Evolutionary conservation across 2,888 invertebrate genomes (phyloP), one percentile per base, ranked within the genome.

Genomic region (Meteorus cinctellus): DNA sequence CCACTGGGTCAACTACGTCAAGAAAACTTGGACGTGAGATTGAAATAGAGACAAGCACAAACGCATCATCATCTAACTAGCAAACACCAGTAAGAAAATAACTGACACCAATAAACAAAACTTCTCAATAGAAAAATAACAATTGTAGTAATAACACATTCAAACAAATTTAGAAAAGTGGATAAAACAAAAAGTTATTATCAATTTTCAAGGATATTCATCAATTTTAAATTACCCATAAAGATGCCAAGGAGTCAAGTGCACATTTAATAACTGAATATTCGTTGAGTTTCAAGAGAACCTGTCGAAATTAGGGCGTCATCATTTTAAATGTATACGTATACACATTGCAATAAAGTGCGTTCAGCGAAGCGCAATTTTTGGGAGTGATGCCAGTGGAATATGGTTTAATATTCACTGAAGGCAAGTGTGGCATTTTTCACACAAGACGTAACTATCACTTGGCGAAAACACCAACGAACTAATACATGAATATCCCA

Each of bases 1-100:
- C 85, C 82, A 87, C 83, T 86, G 84, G 86, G 86, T 87, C 86
- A 86, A 55, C 84, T 84, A 34, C 31, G 63, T 63, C n/a, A 83
- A 84, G 83, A 85, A 82, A 86, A 84, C 84, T 84, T 82, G 83
- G 81, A 82, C 81, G 63, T 69, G 63, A 69, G 71, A 66, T 75
- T 70, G 72, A 72, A 75, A 74, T 68, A 77, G 72, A 73, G 66
- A 63, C 66, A 24, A 27, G 34, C 41, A 48, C 34, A 51, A 45
- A 72, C 34, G 29, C 48, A 63, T 27, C 6, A 29, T n/a, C 27
- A 63, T 29, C 6, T 16, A 12, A 29, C n/a, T 63, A 34, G 8
- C n/a, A 31, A 34, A 31, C 27, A n/a, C 14, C 14, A 31, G 10
- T 14, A 31, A n/a, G 27, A 63, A 29, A 34, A 29, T 31, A 31